phyloP scores from a whole-genome alignment of 1,140 invertebrate genomes.

The Drosophila pruinosa region DNA sequence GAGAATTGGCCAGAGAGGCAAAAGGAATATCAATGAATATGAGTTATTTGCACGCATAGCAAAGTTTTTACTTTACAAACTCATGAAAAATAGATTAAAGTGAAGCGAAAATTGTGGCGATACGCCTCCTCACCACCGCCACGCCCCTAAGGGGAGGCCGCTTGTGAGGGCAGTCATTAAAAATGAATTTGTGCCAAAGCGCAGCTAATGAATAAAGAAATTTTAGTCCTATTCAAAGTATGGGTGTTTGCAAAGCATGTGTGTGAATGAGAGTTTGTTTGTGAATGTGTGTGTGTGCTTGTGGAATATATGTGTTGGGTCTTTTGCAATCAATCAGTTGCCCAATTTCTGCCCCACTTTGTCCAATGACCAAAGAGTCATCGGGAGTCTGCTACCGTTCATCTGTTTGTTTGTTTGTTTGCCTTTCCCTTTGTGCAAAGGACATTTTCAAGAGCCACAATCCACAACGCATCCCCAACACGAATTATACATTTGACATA shows the following conservation, averaged over 20 bases:
- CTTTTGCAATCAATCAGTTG: conserved; percentile 48
- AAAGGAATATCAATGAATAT: conserved; percentile 75
- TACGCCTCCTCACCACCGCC: not conserved
- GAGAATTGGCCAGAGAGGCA: conserved; percentile 1
- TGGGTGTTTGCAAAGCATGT: not conserved
- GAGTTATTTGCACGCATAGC: conserved; percentile 75
- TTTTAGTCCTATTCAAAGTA: conserved; percentile 29
- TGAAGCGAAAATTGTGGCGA: conserved; percentile 33
- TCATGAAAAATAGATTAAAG: conserved; percentile 81
- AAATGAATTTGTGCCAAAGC: conserved; percentile 77
- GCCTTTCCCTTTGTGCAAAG: conserved; percentile 40
- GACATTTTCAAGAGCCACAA: conserved; percentile 29
- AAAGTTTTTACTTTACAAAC: conserved; percentile 73
- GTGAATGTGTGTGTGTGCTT: conserved; percentile 12
- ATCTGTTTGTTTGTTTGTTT: conserved; percentile 45
- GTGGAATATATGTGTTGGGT: not conserved
- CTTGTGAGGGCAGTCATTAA: conserved; percentile 60
- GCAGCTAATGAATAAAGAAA: conserved; percentile 79
- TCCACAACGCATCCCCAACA: not conserved
- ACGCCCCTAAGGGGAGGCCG: not conserved
- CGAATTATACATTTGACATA: conserved; percentile 78
- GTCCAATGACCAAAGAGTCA: conserved; percentile 20
- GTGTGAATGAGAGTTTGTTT: not conserved
- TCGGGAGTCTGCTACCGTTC: conserved; percentile 1
- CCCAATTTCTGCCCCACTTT: conserved; percentile 32